Percentiles rank a stretch among this genome's conserved stretches.
Evolutionary conservation across 2,888 invertebrate genomes (phyloP).

Genomic region (Smittia aterrima): DNA sequence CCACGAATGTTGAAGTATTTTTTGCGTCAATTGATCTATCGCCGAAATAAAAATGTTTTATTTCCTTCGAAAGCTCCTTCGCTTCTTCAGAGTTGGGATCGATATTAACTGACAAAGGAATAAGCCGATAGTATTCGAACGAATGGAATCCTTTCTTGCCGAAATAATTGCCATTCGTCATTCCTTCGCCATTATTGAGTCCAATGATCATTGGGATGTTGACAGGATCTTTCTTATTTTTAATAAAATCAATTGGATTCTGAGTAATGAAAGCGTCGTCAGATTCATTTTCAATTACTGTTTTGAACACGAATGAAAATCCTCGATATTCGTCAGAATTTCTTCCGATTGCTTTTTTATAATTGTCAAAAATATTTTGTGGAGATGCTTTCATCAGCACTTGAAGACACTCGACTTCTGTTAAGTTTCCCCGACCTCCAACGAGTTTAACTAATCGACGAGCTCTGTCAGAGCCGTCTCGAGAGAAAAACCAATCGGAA

Average conservation of each 20-base stretch:
- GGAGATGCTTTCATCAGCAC: slow-evolving; percentile 44
- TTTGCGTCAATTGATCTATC: slow-evolving; percentile 51
- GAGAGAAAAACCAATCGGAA: slow-evolving; percentile 44
- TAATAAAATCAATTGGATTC: slow-evolving; percentile 54
- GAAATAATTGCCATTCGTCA: slow-evolving; percentile 49
- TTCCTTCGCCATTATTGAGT: slow-evolving; percentile 58
- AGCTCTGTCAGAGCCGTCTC: slow-evolving; percentile 45
- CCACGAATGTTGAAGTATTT: slow-evolving; percentile 53
- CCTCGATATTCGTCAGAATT: slow-evolving; percentile 49
- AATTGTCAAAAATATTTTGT: slow-evolving; percentile 45
- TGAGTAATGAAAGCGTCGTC: slow-evolving; percentile 47
- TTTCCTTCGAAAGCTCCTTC: slow-evolving; percentile 45
- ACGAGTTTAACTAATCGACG: slow-evolving; percentile 47
- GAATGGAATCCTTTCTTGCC: slow-evolving; percentile 46
- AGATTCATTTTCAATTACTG: slow-evolving; percentile 48
- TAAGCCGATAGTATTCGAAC: slow-evolving; percentile 48
- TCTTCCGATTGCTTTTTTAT: slow-evolving; percentile 45
- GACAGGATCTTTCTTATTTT: slow-evolving; percentile 49
- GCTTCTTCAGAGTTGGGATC: slow-evolving; percentile 46
- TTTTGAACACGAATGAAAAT: slow-evolving; percentile 49
- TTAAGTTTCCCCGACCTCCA: slow-evolving; percentile 45
- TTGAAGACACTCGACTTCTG: slow-evolving; percentile 42
- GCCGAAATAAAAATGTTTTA: slow-evolving; percentile 55
- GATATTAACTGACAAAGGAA: slow-evolving; percentile 46
- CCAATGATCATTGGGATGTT: slow-evolving; percentile 58